Conservation (phyloP, 2,113 vertebrate genomes). For the Epinephelus lanceolatus region DNA sequence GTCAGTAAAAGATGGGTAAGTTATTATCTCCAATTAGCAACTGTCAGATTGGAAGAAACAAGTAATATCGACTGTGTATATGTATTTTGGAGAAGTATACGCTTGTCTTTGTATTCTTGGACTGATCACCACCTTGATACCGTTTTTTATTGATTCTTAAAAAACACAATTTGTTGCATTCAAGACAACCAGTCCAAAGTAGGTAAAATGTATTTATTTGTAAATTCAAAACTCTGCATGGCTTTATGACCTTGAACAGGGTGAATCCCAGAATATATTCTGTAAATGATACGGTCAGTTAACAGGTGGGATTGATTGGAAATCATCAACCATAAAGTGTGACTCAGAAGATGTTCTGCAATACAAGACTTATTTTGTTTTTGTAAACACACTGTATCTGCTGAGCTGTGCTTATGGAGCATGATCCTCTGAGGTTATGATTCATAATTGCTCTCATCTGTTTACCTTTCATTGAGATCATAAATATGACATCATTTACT, state of each 20-base stretch:
- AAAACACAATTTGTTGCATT: not conserved
- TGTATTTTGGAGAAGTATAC: not conserved
- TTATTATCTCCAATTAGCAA: not conserved
- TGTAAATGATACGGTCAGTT: not conserved
- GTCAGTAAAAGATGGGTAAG: not conserved
- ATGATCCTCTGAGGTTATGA: not conserved
- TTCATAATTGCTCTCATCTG: not conserved
- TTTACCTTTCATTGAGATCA: not conserved
- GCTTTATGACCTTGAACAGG: too few relatives aligned
- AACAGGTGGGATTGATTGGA: not conserved
- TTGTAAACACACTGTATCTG: not conserved
- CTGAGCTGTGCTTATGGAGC: not conserved
- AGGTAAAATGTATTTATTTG: too few relatives aligned
- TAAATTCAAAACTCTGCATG: too few relatives aligned
- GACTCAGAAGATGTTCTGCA: not conserved
- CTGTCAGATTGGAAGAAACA: not conserved
- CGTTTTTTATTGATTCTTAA: not conserved
- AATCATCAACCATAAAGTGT: not conserved
- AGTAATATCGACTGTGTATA: not conserved
- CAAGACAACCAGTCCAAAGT: not conserved
- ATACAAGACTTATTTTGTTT: not conserved
- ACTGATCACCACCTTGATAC: not conserved
- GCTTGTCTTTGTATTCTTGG: not conserved
- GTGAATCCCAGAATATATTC: not conserved
- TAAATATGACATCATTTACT: not conserved